Evolutionary conservation across 2,888 invertebrate genomes (phyloP).

Genomic region (Corythucha ciliata): DNA sequence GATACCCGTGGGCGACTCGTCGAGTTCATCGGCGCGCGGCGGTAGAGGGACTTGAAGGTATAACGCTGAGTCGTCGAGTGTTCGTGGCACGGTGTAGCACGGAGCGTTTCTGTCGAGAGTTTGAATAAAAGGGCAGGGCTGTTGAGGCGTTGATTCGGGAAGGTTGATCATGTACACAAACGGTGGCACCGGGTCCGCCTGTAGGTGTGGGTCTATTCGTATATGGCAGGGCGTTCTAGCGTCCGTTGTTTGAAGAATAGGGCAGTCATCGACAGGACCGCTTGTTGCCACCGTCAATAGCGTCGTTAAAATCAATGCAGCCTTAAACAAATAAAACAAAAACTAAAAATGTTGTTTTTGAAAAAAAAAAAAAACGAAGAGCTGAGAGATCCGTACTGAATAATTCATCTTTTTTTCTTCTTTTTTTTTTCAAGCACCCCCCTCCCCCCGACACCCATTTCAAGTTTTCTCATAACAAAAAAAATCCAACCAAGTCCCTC

Average conservation of each 20-base stretch:
- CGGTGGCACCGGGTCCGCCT: slow-evolving; percentile 3
- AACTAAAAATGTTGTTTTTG: no score
- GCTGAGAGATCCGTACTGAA: no score
- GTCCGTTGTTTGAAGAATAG: slow-evolving; percentile 23
- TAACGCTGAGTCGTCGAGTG: slow-evolving; percentile 12
- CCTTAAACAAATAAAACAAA: no score
- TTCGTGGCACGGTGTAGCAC: background rate
- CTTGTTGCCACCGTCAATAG: no score
- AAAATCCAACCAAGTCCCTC: no score
- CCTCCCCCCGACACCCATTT: no score
- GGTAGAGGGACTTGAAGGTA: slow-evolving; percentile 19
- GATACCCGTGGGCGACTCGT: slow-evolving; percentile 17
- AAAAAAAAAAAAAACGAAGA: no score
- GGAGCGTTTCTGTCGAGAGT: slow-evolving; percentile 10
- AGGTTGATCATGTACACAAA: slow-evolving; percentile 23
- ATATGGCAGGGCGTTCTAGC: slow-evolving; percentile 21
- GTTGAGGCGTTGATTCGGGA: slow-evolving; percentile 8
- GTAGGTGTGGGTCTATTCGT: background rate
- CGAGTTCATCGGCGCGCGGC: slow-evolving; percentile 16
- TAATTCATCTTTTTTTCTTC: no score
- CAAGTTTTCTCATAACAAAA: no score
- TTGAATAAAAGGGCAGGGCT: slow-evolving; percentile 19
- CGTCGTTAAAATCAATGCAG: no score
- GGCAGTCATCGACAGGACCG: slow-evolving; percentile 6
- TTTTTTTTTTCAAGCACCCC: no score